Evolutionary conservation across 2,888 invertebrate species (phyloP), one percentile per base, ranked within the genome.

Genomic region (Cephus pygmeus): DNA sequence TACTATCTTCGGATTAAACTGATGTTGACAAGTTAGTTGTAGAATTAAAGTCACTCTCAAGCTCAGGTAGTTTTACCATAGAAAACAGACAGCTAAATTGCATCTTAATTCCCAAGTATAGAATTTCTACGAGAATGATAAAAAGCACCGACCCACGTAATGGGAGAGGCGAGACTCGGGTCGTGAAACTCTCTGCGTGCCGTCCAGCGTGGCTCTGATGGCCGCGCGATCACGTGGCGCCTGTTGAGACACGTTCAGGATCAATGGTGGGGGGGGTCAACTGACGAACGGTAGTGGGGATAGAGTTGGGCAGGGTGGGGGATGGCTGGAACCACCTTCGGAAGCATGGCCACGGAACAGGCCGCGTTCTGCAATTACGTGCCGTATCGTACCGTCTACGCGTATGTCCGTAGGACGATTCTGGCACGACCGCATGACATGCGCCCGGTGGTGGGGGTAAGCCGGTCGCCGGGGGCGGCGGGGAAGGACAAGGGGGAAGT

Each of bases 141-240:
- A 23, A 23, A 56, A 56, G 40, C 40, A 15, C 23, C 23, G 23
- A 56, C 1, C 40, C 15, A 56, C 40, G 40, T 56, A 56, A 23
- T 23, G 40, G 40, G 9, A 23, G 40, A 40, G 40, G 6, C 40
- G 40, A 15, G 6, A 23, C 40, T 56, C 23, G 40, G 40, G 6
- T 56, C 40, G 40, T 23, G 40, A 56, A 56, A 23, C 31, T 31
- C 78, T 36, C 79, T 88, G 87, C 87, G 88, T 88, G 88, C 85
- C 82, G 83, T 78, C 80, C 83, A 83, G 79, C 80, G 79, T 80
- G 80, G 81, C 84, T 84, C 80, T 84, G 85, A 88, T 88, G 88
- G 87, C 88, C 85, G 87, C 83, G 76, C 76, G 79, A 78, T 83
- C 83, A 82, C 83, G 82, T 83, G 83, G 81, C 77, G 36, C 69